A percentile compares a stretch with the other conserved stretches of the same genome.
Evolutionary conservation across 1,140 invertebrate species (phyloP).

Genomic region (honey bee (Apis mellifera)): Amel_HAv3.1 CM009937.2:744001-744500

Average conservation of each 20-base stretch:
- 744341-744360: too few species aligned
- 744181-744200: background rate
- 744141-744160: background rate
- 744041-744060: background rate
- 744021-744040: background rate
- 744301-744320: background rate
- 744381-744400: too few species aligned
- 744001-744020: background rate
- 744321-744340: background rate
- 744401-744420: too few species aligned
- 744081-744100: conserved; percentile 15
- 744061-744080: too few species aligned
- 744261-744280: background rate
- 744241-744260: conserved; percentile 19
- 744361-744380: background rate
- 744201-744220: conserved; percentile 1
- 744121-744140: conserved; percentile 12
- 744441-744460: too few species aligned
- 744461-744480: too few species aligned
- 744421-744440: too few species aligned
- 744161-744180: background rate
- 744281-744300: background rate
- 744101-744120: conserved; percentile 27
- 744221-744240: conserved; percentile 4
- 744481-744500: too few species aligned